Evolutionary conservation across 2,888 invertebrate genomes (phyloP).

Genomic region (Acholoe squamosa): DNA sequence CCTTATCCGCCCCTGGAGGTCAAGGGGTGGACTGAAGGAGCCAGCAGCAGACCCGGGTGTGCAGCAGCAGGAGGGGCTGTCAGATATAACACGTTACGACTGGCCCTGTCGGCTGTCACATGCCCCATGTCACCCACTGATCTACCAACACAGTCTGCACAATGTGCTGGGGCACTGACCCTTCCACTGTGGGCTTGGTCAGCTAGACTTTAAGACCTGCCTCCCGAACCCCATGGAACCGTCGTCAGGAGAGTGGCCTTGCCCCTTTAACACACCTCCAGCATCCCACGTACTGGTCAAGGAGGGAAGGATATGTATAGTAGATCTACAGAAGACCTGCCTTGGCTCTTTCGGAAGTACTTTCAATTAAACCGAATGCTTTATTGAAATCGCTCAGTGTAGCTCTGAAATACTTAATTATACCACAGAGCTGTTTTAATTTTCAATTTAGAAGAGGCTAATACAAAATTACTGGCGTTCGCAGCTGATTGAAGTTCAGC

Average conservation of each 20-base stretch:
- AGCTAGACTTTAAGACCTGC: not conserved
- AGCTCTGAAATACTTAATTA: too few species aligned
- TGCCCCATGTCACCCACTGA: not conserved
- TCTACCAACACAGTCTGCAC: not conserved
- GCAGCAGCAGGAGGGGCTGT: not conserved
- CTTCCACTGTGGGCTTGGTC: not conserved
- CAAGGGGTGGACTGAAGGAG: not conserved
- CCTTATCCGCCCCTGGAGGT: not conserved
- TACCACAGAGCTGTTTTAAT: too few species aligned
- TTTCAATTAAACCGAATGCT: too few species aligned
- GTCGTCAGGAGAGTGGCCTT: not conserved
- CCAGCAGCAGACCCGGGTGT: not conserved
- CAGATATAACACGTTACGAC: not conserved
- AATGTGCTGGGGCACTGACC: not conserved
- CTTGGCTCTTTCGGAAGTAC: too few species aligned
- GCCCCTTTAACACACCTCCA: not conserved
- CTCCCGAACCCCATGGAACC: not conserved
- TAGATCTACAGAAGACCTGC: too few species aligned
- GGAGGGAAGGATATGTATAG: too few species aligned
- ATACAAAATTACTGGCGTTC: too few species aligned
- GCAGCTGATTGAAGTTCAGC: too few species aligned
- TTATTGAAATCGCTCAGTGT: too few species aligned
- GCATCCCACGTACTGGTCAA: too few species aligned
- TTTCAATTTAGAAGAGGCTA: too few species aligned
- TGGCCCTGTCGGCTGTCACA: not conserved